Conservation (phyloP, 2,888 invertebrate species). For the Thecophora atra region DNA sequence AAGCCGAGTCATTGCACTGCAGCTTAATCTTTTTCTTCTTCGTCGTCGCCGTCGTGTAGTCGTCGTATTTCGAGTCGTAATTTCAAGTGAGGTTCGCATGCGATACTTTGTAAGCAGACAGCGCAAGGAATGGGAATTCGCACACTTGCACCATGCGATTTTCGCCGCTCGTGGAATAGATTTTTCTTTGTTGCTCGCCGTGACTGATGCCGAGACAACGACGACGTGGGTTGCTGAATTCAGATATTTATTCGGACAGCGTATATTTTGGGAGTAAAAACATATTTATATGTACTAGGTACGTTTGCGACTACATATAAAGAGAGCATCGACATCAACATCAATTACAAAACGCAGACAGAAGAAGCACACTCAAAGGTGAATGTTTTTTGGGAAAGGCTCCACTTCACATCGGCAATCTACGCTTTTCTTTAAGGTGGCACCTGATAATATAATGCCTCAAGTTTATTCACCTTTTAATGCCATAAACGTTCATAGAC, state of each 20-base stretch:
- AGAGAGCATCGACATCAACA: neutral
- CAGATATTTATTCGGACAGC: slow-evolving; percentile 14
- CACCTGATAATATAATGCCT: neutral
- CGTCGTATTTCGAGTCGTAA: slow-evolving; percentile 1
- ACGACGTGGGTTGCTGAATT: neutral
- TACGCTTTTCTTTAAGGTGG: neutral
- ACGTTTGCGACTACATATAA: neutral
- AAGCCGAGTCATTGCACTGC: slow-evolving; percentile 25
- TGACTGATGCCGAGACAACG: neutral
- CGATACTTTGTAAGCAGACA: slow-evolving; percentile 10
- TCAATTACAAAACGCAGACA: slow-evolving; percentile 1
- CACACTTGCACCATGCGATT: neutral
- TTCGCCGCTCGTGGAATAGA: neutral
- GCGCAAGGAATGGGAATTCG: neutral
- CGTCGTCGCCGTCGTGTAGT: neutral
- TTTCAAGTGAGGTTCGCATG: slow-evolving; percentile 17
- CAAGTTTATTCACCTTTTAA: too few species aligned
- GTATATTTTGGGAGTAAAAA: slow-evolving; percentile 6
- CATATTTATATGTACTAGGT: too few species aligned
- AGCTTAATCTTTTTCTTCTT: slow-evolving; percentile 2
- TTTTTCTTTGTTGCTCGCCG: slow-evolving; percentile 16
- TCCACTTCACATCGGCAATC: neutral
- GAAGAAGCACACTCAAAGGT: neutral
- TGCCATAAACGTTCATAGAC: neutral
- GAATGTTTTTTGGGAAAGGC: neutral